These are phyloP conservation scores for Drosophila phalerata DNA, from an alignment of 2,888 invertebrate species.

Conservation along the genomic window DNA sequence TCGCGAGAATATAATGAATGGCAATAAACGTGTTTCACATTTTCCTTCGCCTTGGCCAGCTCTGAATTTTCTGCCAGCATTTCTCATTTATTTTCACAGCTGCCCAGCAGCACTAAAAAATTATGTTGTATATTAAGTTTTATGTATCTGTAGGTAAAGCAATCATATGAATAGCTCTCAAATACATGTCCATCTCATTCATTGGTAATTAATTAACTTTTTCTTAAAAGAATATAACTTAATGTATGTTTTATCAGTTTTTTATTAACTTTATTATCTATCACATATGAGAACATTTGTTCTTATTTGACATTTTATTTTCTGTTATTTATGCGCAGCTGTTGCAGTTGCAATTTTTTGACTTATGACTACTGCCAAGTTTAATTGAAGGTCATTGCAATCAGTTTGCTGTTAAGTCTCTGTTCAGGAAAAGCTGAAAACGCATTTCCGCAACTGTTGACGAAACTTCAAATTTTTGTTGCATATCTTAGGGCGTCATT, in stretches of 20 bases:
- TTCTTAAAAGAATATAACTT: background rate
- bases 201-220: constrained; percentile 47
- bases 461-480: constrained; percentile 33
- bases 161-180: background rate
- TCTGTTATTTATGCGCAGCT: constrained; percentile 19
- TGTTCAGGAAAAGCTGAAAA: constrained; percentile 6
- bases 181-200: constrained; percentile 13
- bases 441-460: constrained; percentile 35
- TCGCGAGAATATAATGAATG: constrained; percentile 82
- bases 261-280: background rate
- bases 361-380: constrained; percentile 28
- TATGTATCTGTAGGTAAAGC: constrained; percentile 18
- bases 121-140: constrained; percentile 51
- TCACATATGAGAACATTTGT: constrained; percentile 12
- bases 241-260: background rate
- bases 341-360: constrained; percentile 33
- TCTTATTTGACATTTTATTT: constrained; percentile 8
- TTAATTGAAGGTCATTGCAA: constrained; percentile 57
- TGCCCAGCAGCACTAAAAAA: constrained; percentile 26
- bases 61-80: constrained; percentile 34
- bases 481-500: constrained; percentile 19
- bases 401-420: constrained; percentile 28
- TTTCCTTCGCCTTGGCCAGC: constrained; percentile 49
- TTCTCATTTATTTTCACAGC: constrained; percentile 55
- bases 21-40: constrained; percentile 82